These are phyloP conservation scores for Noctilio leporinus DNA, from an alignment of 2,113 vertebrate genomes.

Conservation along the genomic window DNA sequence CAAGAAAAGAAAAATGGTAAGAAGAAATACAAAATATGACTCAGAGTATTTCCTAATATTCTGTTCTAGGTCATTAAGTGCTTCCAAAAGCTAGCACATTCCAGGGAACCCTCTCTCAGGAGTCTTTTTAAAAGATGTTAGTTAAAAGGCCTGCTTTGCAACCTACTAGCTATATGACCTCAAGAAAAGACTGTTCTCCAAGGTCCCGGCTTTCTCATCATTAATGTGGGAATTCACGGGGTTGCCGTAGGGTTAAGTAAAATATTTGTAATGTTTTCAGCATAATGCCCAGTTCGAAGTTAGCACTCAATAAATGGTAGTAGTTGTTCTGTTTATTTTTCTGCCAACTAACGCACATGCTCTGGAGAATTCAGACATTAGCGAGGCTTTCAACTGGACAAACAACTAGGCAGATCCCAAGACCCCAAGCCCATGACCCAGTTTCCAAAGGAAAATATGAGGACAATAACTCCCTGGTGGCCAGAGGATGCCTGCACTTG, in stretches of 20 bases:
- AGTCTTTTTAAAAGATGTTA: neutral
- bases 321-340: neutral
- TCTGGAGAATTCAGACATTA: neutral
- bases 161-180: neutral
- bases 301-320: neutral
- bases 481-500: neutral
- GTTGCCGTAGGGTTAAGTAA: neutral
- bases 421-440: neutral
- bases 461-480: neutral
- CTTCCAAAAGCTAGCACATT: neutral
- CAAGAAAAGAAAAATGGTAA: neutral
- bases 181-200: neutral
- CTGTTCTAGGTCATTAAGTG: neutral
- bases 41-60: neutral
- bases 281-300: neutral
- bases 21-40: neutral
- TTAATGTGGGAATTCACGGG: neutral
- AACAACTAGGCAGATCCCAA: neutral
- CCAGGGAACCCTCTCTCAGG: neutral
- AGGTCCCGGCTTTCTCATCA: neutral
- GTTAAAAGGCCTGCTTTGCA: neutral
- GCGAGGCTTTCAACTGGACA: neutral
- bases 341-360: neutral
- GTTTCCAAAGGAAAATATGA: neutral
- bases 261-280: neutral